Base-by-base conservation (phyloP, 2,797 vertebrate species). In the Sandelia bainsii region DNA sequence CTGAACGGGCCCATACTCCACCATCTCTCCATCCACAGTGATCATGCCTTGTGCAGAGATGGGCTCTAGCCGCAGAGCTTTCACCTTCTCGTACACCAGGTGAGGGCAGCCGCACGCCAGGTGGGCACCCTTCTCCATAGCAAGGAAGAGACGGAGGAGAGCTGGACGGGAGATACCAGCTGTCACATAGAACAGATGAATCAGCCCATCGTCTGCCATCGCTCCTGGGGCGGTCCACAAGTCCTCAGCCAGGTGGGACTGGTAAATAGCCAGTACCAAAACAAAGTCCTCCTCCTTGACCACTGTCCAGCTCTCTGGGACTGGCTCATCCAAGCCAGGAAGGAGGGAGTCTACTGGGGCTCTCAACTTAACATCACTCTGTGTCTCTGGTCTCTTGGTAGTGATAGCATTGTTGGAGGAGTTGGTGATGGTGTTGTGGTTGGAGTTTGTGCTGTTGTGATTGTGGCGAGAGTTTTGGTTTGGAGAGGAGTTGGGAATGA, bases 111-210 rank as follows among this genome's bases (percentile, higher is more conserved):
- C 82, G 9, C 69, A 85, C 0, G 94, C 94, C 93, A 98, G 72
- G 83, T 98, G 97, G 0, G 89, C 93, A 5, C 97, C 98, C 54
- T 94, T 96, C 91, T 96, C 95, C 97, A 99, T 97, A 84, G 97
- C 95, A 66, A 97, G 92, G 90, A 98, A 98, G 69, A 99, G 91
- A 23, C 94, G 95, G 65, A 98, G 90, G 67, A 99, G 94, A 6
- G 86, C 86, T 4, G 94, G 75, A 1, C 98, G 93, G 0, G 96
- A 96, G 86, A 98, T 94, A 1, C 97, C 96, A 0, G 95, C 96
- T 0, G 90, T 95, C 79, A 98, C 78, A 0, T 97, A 98, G 82
- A 96, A 96, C 60, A 99, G 93, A 37, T 99, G 97, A 73, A 99
- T 96, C 16, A 91, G 49, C 0, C 97, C 96, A 0, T 97, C 96